Percentiles rank a stretch among this genome's conserved stretches.
These are phyloP conservation scores for Metaphire vulgaris DNA, from an alignment of 1,140 invertebrate genomes.

Conservation along the genomic window DNA sequence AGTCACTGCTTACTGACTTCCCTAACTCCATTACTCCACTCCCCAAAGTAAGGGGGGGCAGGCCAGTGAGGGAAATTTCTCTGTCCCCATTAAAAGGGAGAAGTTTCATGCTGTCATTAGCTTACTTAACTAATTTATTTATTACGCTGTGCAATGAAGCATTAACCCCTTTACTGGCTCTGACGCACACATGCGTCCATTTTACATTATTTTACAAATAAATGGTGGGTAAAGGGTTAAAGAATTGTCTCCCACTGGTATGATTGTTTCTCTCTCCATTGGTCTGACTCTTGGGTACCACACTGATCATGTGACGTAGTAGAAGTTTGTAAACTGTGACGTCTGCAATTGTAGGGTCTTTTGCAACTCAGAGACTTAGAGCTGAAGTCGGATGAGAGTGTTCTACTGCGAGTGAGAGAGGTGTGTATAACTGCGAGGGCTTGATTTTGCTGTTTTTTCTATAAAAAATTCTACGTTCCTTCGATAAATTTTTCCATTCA, in stretches of 20 bases:
- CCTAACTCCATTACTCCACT: too few relatives aligned
- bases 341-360: background rate
- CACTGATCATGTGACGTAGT: too few relatives aligned
- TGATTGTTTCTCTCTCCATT: background rate
- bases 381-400: background rate
- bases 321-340: background rate
- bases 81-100: too few relatives aligned
- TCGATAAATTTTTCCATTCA: background rate
- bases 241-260: background rate
- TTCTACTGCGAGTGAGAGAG: background rate
- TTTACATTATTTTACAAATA: too few relatives aligned
- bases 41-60: too few relatives aligned
- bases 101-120: too few relatives aligned
- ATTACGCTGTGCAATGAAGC: too few relatives aligned
- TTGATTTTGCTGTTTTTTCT: background rate
- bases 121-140: too few relatives aligned
- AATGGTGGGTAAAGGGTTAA: background rate
- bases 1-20: too few relatives aligned
- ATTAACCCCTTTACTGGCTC: background rate
- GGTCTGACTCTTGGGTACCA: background rate
- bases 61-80: too few relatives aligned
- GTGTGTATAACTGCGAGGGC: background rate
- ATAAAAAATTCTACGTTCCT: background rate
- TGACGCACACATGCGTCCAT: too few relatives aligned
- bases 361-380: background rate